Conservation (phyloP, 2,888 invertebrate genomes). For the Hypolimnas misippus region DNA sequence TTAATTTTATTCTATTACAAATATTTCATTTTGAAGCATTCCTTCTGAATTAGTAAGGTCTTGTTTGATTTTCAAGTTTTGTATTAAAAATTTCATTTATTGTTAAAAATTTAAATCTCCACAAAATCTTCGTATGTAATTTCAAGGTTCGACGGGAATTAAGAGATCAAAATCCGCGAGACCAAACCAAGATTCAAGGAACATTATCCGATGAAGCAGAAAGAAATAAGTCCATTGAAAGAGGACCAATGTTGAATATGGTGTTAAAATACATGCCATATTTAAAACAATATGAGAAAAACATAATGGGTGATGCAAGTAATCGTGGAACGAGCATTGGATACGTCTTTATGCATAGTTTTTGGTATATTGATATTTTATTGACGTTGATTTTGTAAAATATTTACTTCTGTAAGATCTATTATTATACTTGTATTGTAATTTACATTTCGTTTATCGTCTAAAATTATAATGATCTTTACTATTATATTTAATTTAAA, state of each 20-base stretch:
- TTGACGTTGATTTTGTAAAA: background rate
- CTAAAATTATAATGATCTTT: too few relatives aligned
- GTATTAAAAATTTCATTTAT: too few relatives aligned
- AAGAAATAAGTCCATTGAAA: slow-evolving; percentile 49
- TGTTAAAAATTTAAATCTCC: too few relatives aligned
- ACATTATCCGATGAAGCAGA: slow-evolving; percentile 30
- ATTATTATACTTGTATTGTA: background rate
- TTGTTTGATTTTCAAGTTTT: too few relatives aligned
- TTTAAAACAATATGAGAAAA: slow-evolving; percentile 60
- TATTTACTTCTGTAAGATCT: background rate
- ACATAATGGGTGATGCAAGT: slow-evolving; percentile 44
- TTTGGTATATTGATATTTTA: background rate
- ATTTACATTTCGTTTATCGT: too few relatives aligned
- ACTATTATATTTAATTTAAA: too few relatives aligned
- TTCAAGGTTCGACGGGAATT: slow-evolving; percentile 51
- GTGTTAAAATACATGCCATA: slow-evolving; percentile 66
- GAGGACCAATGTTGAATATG: slow-evolving; percentile 61
- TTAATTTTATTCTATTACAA: background rate
- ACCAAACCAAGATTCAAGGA: slow-evolving; percentile 10
- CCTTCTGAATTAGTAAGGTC: too few relatives aligned
- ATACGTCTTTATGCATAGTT: background rate
- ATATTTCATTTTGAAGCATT: too few relatives aligned
- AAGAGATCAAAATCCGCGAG: slow-evolving; percentile 26
- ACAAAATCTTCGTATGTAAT: too few relatives aligned
- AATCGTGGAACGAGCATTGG: background rate